phyloP scores from a whole-genome alignment of 2,113 vertebrate genomes.

The Alethe castanea region DNA sequence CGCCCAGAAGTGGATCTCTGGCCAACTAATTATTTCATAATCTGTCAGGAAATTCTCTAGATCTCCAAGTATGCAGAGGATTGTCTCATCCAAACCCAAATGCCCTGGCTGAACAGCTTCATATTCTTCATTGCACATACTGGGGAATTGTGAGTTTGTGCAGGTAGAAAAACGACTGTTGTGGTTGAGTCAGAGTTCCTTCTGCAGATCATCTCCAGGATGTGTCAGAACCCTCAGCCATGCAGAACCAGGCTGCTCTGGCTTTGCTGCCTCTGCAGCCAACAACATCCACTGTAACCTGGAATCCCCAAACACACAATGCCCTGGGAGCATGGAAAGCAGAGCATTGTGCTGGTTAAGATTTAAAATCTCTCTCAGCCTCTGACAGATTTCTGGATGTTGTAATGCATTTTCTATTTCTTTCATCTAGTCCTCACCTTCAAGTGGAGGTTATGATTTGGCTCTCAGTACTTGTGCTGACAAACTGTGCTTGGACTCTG shows the following conservation, averaged over 20 bases:
- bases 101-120: background rate
- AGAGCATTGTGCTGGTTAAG: background rate
- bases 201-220: background rate
- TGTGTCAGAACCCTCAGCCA: background rate
- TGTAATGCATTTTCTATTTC: background rate
- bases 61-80: background rate
- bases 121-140: background rate
- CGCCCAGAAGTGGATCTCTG: background rate
- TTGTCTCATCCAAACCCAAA: background rate
- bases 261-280: background rate
- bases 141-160: background rate
- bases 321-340: background rate
- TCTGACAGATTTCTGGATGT: background rate
- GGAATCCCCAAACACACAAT: background rate
- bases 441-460: background rate
- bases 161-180: background rate
- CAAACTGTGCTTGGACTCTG: background rate
- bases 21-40: constrained; percentile 21
- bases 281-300: background rate
- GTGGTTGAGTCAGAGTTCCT: background rate
- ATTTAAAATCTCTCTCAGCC: background rate
- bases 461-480: background rate
- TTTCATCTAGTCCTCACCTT: constrained; percentile 20
- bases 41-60: constrained; percentile 39
- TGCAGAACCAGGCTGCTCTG: background rate